A percentile compares a stretch with the other conserved stretches of the same genome.
Evolutionary conservation across 2,113 vertebrate species (phyloP).

Genomic region (Orycteropus afer): DNA sequence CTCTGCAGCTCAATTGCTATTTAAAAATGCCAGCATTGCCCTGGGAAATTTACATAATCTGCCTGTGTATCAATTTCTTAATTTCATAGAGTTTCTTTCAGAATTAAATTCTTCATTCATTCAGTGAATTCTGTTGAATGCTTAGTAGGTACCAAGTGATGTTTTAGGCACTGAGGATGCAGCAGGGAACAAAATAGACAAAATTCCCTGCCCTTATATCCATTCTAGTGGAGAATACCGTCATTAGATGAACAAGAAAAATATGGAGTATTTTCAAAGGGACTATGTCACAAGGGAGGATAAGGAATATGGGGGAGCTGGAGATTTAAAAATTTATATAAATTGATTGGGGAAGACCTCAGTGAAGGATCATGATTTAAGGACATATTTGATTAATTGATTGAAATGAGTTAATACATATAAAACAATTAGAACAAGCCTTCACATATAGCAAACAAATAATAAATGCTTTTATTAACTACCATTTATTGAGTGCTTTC

Average conservation of each 20-base stretch:
- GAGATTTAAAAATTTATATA: conserved; percentile 19
- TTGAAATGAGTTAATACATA: conserved; percentile 10
- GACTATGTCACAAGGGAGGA: background rate
- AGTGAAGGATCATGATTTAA: background rate
- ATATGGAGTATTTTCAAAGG: background rate
- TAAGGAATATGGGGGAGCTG: background rate
- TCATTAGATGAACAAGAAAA: conserved; percentile 24
- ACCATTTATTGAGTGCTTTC: background rate
- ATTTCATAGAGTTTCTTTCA: background rate
- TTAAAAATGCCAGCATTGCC: background rate
- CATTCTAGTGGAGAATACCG: background rate
- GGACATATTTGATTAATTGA: background rate
- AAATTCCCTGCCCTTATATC: background rate
- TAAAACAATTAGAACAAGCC: no score
- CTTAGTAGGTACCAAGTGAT: background rate
- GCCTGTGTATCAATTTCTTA: background rate
- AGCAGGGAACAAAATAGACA: background rate
- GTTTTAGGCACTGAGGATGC: background rate
- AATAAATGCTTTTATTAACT: background rate
- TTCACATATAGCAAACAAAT: background rate
- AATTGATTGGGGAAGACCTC: background rate
- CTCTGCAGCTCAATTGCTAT: background rate
- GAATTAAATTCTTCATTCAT: background rate
- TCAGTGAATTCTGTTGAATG: background rate
- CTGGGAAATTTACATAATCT: background rate